phyloP scores from a whole-genome alignment of 92 coral and sea anemone species.

The Actinernus sp. region DNA sequence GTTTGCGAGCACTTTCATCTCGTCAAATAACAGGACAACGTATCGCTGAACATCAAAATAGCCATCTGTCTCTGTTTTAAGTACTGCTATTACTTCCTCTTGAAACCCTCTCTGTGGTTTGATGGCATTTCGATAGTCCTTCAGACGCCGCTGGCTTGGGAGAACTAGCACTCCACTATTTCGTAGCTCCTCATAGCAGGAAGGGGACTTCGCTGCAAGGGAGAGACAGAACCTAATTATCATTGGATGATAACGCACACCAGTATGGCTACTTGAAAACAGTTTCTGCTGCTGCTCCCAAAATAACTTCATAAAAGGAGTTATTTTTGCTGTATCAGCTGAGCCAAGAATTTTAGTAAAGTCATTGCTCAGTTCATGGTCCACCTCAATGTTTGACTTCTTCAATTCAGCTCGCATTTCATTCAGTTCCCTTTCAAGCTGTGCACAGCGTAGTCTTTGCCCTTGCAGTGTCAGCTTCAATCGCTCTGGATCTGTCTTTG shows the following conservation, averaged over 20 bases:
- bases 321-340: constrained; percentile 34
- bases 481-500: constrained; percentile 57
- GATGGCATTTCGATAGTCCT: constrained; percentile 58
- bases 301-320: constrained; percentile 61
- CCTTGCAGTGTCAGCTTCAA: constrained; percentile 56
- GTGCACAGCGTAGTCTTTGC: constrained; percentile 52
- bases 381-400: constrained; percentile 42
- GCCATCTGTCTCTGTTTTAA: constrained; percentile 36
- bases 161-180: constrained; percentile 55
- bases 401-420: constrained; percentile 46
- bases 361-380: constrained; percentile 48
- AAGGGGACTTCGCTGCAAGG: constrained; percentile 52
- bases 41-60: constrained; percentile 58
- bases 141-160: constrained; percentile 46
- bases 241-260: constrained; percentile 68
- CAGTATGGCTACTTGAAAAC: constrained; percentile 31
- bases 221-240: constrained; percentile 54
- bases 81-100: too few relatives aligned
- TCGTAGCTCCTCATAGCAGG: constrained; percentile 56
- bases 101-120: too few relatives aligned
- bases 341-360: constrained; percentile 17
- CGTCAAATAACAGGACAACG: constrained; percentile 53
- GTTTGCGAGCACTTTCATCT: constrained; percentile 57
- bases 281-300: constrained; percentile 68
- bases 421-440: constrained; percentile 45